phyloP scores from a whole-genome alignment of 2,888 invertebrate species.

The Physocephala rufipes region DNA sequence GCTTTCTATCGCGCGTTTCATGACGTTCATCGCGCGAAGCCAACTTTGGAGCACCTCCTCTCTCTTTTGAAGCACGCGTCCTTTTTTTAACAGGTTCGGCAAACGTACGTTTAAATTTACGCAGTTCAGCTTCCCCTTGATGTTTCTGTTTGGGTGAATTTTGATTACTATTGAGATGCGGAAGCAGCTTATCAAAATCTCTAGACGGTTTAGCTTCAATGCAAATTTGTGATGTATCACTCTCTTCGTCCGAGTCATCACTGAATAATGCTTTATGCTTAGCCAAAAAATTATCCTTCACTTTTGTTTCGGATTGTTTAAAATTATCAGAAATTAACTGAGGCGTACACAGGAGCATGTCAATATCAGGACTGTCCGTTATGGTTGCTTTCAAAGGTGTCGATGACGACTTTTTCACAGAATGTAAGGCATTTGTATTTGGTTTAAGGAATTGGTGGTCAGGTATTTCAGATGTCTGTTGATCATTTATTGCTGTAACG shows the following conservation, averaged over 20 bases:
- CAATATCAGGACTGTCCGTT: slow-evolving; percentile 39
- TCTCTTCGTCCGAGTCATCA: slow-evolving; percentile 42
- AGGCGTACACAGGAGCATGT: slow-evolving; percentile 46
- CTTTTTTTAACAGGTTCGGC: slow-evolving; percentile 20
- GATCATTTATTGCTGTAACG: not conserved
- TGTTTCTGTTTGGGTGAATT: slow-evolving; percentile 15
- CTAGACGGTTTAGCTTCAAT: slow-evolving; percentile 40
- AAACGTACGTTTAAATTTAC: slow-evolving; percentile 23
- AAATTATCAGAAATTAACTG: slow-evolving; percentile 44
- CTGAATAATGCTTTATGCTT: slow-evolving; percentile 42
- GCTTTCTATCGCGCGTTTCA: slow-evolving; percentile 34
- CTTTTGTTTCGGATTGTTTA: slow-evolving; percentile 20
- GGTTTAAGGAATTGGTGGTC: not conserved
- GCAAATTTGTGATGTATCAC: slow-evolving; percentile 41
- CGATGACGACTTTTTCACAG: slow-evolving; percentile 13
- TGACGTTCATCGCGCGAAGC: slow-evolving; percentile 38
- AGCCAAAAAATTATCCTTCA: slow-evolving; percentile 27
- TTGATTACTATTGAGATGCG: slow-evolving; percentile 39
- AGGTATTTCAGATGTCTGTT: slow-evolving; percentile 21
- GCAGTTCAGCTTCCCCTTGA: not conserved
- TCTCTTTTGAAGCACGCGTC: not conserved
- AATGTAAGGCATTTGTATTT: not conserved
- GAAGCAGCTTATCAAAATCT: slow-evolving; percentile 46
- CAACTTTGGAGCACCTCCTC: not conserved
- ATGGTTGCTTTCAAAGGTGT: slow-evolving; percentile 16